Evolutionary conservation across 2,888 invertebrate genomes (phyloP), one percentile per base, ranked within the genome.

Genomic region (Dione vanillae): DNA sequence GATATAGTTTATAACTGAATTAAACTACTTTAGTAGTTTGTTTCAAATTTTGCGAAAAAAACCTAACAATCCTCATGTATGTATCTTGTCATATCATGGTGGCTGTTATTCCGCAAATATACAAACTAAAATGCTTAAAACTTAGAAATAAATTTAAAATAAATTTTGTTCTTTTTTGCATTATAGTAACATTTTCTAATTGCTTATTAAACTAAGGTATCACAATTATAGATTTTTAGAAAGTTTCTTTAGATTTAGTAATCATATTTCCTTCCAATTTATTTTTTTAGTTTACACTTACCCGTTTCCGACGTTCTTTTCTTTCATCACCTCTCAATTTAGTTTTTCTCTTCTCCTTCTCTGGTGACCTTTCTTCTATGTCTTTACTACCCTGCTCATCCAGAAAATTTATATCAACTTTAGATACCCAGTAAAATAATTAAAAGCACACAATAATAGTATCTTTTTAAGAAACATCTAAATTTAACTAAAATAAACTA

Each of bases 221-320:
- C n/a, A n/a, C n/a, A n/a, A n/a, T n/a, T n/a, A n/a, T n/a, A n/a
- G n/a, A n/a, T n/a, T n/a, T n/a, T n/a, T n/a, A n/a, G n/a, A n/a
- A n/a, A n/a, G n/a, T n/a, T n/a, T n/a, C 27, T 5, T 5, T 27
- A 5, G 27, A 27, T 27, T 27, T 27, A 27, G 2, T 27, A 5
- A 27, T 3, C 27, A 27, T 5, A 27, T 27, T 27, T 27, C 2
- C 27, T 3, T 27, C 27, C 27, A 27, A 27, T 19, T 19, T 37
- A n/a, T 52, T 27, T 54, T 35, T 54, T 16, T 10, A 16, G 16
- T 3, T 2, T 16, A 16, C 54, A 78, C 94, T 91, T 91, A 96
- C 96, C 92, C 97, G 94, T 87, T 97, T 97, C 37, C 97, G 94
- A 67, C 97, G 95, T 88, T 97, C 97, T 90, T 96, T 96, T 77